Percentiles rank a stretch among this genome's conserved stretches.
Evolutionary conservation across 2,888 invertebrate species (phyloP).

Genomic region (Drosophila longiperda): DNA sequence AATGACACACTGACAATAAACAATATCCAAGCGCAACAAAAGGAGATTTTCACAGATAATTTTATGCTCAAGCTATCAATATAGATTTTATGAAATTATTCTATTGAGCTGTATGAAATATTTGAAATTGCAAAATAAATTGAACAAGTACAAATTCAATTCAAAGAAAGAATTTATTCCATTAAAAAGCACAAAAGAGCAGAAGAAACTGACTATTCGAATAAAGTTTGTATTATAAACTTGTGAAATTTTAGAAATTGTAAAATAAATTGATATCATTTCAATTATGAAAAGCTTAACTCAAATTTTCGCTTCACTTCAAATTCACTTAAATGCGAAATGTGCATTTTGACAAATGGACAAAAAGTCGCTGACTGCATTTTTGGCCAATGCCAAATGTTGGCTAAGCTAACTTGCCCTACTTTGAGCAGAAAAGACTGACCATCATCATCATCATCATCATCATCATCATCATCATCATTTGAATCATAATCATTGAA

Average conservation of each 20-base stretch:
- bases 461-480: not conserved
- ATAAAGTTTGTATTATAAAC: too few relatives aligned
- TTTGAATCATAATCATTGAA: not conserved
- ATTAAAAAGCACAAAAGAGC: not conserved
- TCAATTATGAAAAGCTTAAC: not conserved
- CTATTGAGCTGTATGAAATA: not conserved
- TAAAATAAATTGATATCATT: not conserved
- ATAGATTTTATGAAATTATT: too few relatives aligned
- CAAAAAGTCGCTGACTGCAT: constrained; percentile 2
- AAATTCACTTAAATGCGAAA: constrained; percentile 15
- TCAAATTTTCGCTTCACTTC: not conserved
- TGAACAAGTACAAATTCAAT: not conserved
- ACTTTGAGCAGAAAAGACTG: constrained; percentile 17
- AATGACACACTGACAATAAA: not conserved
- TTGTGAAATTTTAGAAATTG: too few relatives aligned
- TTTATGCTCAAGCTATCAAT: not conserved
- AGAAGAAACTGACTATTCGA: not conserved
- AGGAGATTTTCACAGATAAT: not conserved
- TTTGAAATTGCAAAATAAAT: not conserved
- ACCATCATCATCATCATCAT: constrained; percentile 23
- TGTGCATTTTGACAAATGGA: not conserved
- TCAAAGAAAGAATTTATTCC: not conserved
- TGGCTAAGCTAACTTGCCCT: constrained; percentile 26
- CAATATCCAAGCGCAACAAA: not conserved
- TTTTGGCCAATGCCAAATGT: constrained; percentile 29